Conservation (phyloP, 2,888 invertebrate species). For the Macrophya annulata region DNA sequence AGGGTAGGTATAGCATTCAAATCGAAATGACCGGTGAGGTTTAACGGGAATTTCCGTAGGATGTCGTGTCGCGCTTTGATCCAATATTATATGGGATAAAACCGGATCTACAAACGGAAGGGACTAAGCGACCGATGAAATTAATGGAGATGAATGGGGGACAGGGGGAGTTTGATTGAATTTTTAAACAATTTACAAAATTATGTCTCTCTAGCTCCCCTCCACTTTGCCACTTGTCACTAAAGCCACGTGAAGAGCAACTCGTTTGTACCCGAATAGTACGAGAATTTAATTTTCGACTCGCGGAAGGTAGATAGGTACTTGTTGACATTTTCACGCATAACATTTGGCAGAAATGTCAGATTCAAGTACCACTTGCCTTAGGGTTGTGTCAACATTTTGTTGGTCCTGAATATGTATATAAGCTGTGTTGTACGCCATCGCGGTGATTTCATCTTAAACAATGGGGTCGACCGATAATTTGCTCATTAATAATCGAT, state of each 20-base stretch:
- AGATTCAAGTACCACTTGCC: neutral
- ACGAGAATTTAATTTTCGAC: neutral
- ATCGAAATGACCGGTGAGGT: constrained; percentile 40
- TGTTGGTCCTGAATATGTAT: neutral
- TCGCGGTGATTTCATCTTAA: neutral
- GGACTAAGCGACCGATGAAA: constrained; percentile 34
- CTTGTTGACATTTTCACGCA: constrained; percentile 19
- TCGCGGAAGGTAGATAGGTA: neutral
- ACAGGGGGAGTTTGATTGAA: constrained; percentile 29
- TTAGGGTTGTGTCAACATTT: neutral
- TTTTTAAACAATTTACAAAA: constrained; percentile 40
- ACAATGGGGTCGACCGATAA: neutral
- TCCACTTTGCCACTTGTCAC: neutral
- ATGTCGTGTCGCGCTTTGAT: constrained; percentile 32
- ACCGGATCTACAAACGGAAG: constrained; percentile 39
- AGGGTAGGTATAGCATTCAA: constrained; percentile 23
- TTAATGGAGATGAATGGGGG: neutral
- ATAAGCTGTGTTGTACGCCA: constrained; percentile 8
- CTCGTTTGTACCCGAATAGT: neutral
- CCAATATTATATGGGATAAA: constrained; percentile 42
- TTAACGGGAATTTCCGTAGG: constrained; percentile 39
- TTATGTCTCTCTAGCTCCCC: neutral
- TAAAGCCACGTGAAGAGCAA: neutral
- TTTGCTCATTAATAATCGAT: neutral
- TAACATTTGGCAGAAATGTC: constrained; percentile 27